Conservation (phyloP, 2,888 invertebrate genomes). For the Drosophila subsilvestris region DNA sequence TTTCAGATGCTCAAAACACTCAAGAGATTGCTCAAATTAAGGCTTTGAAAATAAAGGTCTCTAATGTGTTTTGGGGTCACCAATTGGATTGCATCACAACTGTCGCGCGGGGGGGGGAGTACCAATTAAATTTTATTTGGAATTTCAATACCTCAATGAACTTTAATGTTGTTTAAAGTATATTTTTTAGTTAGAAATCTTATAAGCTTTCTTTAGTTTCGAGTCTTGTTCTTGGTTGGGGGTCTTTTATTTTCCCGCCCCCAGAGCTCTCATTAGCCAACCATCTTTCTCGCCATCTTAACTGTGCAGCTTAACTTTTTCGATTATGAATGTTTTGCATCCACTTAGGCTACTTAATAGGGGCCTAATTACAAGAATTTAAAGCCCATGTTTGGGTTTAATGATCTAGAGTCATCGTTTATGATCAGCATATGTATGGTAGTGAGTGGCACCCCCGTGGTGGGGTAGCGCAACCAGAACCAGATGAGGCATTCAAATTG, state of each 20-base stretch:
- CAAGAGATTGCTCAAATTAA: no score
- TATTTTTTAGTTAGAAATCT: not conserved
- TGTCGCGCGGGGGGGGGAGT: no score
- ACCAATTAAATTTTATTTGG: not conserved
- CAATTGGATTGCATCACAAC: no score
- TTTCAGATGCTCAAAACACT: no score
- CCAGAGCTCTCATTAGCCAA: constrained; percentile 1
- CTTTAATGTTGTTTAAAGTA: not conserved
- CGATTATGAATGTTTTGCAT: constrained; percentile 11
- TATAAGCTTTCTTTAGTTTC: not conserved
- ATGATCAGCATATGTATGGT: constrained; percentile 23
- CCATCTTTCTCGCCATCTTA: constrained; percentile 15
- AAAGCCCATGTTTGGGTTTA: constrained; percentile 53
- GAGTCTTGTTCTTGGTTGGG: not conserved
- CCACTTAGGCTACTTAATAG: constrained; percentile 57
- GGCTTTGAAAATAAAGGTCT: not conserved
- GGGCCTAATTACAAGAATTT: constrained; percentile 62
- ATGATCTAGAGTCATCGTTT: constrained; percentile 25
- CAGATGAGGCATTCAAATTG: constrained; percentile 57
- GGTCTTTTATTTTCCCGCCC: no score
- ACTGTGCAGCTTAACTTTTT: constrained; percentile 4
- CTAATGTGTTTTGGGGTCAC: no score
- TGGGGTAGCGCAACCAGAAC: constrained; percentile 5
- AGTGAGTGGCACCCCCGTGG: constrained; percentile 17
- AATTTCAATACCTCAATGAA: no score